Evolutionary conservation across 2,888 invertebrate species (phyloP).

Genomic region (Tenthredo amoena): DNA sequence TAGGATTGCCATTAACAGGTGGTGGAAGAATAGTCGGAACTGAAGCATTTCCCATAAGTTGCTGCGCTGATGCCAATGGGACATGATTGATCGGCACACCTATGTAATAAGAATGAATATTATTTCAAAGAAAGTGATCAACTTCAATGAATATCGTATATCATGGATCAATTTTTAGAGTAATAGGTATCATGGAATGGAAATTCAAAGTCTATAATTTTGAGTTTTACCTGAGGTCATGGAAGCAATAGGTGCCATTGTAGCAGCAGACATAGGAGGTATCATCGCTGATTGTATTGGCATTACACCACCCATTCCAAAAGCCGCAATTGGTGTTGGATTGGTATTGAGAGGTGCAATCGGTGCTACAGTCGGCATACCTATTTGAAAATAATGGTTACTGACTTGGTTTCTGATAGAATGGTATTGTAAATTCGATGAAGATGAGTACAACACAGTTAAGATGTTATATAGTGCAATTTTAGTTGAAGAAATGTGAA

Average conservation of each 20-base stretch:
- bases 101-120: constrained; percentile 64
- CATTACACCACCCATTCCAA: constrained; percentile 70
- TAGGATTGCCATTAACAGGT: constrained; percentile 66
- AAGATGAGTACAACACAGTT: neutral
- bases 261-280: constrained; percentile 64
- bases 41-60: constrained; percentile 56
- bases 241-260: constrained; percentile 57
- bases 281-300: constrained; percentile 70
- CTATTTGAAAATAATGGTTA: constrained; percentile 58
- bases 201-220: constrained; percentile 42
- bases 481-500: neutral
- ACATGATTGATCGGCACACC: constrained; percentile 53
- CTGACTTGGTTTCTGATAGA: neutral
- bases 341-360: constrained; percentile 74
- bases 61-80: constrained; percentile 59
- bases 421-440: neutral
- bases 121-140: neutral
- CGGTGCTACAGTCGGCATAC: constrained; percentile 64
- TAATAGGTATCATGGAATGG: constrained; percentile 50
- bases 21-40: constrained; percentile 60
- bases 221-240: constrained; percentile 64
- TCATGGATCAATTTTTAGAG: constrained; percentile 61
- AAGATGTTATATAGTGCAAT: neutral
- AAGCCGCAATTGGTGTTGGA: constrained; percentile 73
- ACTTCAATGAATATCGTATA: neutral